Evolutionary conservation across 2,113 vertebrate species (phyloP).

Genomic region (Dermatemys mawii): DNA sequence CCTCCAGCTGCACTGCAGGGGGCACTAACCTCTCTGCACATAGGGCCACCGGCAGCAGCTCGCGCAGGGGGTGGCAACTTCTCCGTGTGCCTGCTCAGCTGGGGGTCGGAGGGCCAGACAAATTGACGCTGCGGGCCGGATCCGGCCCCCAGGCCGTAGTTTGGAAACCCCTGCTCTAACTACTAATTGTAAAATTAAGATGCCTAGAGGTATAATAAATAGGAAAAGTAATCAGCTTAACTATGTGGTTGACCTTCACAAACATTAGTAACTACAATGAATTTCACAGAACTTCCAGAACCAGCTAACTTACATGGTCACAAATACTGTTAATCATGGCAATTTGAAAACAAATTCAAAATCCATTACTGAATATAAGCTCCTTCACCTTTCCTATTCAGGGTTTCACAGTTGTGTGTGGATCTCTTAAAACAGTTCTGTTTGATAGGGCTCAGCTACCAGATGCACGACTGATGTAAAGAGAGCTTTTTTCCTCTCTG

Average conservation of each 20-base stretch:
- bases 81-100: too few species aligned
- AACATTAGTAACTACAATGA: neutral
- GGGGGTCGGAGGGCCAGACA: too few species aligned
- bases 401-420: neutral
- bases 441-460: neutral
- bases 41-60: too few species aligned
- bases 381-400: neutral
- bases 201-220: conserved; percentile 22
- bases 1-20: too few species aligned
- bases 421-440: neutral
- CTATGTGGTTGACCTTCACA: conserved; percentile 18
- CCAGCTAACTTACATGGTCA: neutral
- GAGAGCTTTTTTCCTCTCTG: neutral
- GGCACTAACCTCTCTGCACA: too few species aligned
- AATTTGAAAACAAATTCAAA: neutral
- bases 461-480: conserved; percentile 19
- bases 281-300: neutral
- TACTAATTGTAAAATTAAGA: conserved; percentile 27
- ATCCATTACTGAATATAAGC: neutral
- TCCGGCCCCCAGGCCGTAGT: too few species aligned
- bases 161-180: too few species aligned
- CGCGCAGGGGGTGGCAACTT: too few species aligned
- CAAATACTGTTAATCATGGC: neutral
- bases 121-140: too few species aligned
- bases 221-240: neutral